Conservation (phyloP, 2,888 invertebrate genomes). For the Stenolophus ochropezus region DNA sequence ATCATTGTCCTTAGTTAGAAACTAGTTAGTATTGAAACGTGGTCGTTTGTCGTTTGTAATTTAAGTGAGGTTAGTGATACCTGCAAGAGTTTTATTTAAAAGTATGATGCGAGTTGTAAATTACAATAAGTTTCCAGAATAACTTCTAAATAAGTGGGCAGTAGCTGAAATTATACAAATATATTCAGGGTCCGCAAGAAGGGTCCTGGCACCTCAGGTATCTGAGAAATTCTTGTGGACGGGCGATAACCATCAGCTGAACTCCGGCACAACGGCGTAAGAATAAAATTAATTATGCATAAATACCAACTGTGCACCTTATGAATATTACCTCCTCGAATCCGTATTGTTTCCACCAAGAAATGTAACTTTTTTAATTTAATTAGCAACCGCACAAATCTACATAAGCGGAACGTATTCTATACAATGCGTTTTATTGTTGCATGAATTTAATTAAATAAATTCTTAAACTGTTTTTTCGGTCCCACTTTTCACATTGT, state of each 20-base stretch:
- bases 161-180: constrained; percentile 21
- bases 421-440: constrained; percentile 38
- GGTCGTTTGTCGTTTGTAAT: too few species aligned
- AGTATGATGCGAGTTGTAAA: too few species aligned
- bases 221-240: constrained; percentile 18
- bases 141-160: too few species aligned
- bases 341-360: constrained; percentile 23
- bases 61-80: too few species aligned
- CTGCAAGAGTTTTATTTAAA: too few species aligned
- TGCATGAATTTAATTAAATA: constrained; percentile 48
- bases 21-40: too few species aligned
- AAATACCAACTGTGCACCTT: constrained; percentile 31
- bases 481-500: constrained; percentile 53
- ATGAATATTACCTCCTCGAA: constrained; percentile 38
- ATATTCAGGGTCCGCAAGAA: neutral
- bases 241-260: constrained; percentile 11
- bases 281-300: constrained; percentile 43
- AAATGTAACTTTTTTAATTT: constrained; percentile 44
- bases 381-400: constrained; percentile 33
- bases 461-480: constrained; percentile 44
- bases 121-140: too few species aligned
- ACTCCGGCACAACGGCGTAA: neutral
- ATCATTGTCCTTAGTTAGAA: too few species aligned
- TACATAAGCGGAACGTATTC: constrained; percentile 42
- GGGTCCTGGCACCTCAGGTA: constrained; percentile 20